Evolutionary conservation across 2,888 invertebrate species (phyloP).

Genomic region (Dryococelus australis): DNA sequence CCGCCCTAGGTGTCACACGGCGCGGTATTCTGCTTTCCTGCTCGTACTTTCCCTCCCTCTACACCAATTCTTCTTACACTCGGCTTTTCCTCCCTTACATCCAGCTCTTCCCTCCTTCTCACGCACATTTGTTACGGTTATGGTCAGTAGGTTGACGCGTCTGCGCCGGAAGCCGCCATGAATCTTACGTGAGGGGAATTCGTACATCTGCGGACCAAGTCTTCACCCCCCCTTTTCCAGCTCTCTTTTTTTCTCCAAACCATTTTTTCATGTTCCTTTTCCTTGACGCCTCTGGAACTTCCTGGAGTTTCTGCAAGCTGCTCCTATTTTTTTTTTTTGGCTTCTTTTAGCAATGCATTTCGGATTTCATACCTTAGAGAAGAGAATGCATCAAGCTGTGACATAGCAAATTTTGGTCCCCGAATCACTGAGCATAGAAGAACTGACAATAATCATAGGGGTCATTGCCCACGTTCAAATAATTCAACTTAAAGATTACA

Average conservation of each 20-base stretch:
- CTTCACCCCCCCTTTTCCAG: neutral
- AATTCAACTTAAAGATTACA: no score
- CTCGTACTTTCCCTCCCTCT: neutral
- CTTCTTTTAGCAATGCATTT: neutral
- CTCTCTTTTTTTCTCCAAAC: neutral
- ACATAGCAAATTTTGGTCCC: no score
- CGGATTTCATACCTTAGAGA: neutral
- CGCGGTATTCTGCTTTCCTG: neutral
- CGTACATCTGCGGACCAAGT: slow-evolving; percentile 5
- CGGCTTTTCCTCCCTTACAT: neutral
- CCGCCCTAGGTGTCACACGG: neutral
- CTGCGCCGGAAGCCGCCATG: neutral
- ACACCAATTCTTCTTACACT: neutral
- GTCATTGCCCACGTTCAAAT: no score
- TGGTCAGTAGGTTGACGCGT: neutral
- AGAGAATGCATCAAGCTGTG: no score
- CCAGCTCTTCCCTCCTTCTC: neutral
- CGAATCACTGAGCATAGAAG: no score
- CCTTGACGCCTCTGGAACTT: neutral
- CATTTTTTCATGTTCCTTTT: neutral
- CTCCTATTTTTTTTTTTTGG: neutral
- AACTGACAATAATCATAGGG: no score
- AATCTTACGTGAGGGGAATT: slow-evolving; percentile 19
- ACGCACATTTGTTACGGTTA: slow-evolving; percentile 18
- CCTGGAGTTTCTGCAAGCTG: neutral